phyloP scores from a whole-genome alignment of 2,797 vertebrate species.

The Lophius americanus region DNA sequence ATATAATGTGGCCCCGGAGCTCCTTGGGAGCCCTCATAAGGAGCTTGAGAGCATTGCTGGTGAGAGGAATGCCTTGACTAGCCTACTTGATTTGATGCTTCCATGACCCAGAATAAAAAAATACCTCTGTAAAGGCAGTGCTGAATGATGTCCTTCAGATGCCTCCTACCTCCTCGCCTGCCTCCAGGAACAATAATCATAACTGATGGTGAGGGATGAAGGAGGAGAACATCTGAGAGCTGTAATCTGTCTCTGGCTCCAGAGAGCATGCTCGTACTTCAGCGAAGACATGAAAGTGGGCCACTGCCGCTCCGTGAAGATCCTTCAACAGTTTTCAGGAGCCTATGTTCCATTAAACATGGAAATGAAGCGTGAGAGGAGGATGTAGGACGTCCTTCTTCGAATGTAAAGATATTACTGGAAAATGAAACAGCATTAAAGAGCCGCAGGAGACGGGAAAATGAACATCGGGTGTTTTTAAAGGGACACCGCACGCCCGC shows the following conservation, averaged over 20 bases:
- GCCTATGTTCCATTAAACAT: slow-evolving; percentile 32
- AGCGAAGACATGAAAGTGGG: slow-evolving; percentile 40
- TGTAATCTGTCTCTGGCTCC: slow-evolving; percentile 37
- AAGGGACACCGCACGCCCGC: background rate
- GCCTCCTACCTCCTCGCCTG: too few species aligned
- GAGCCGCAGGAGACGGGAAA: slow-evolving; percentile 12
- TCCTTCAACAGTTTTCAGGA: slow-evolving; percentile 22
- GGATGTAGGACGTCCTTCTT: slow-evolving; percentile 21
- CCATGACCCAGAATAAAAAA: background rate
- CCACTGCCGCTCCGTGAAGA: slow-evolving; percentile 6
- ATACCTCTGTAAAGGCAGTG: slow-evolving; percentile 21
- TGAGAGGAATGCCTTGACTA: too few species aligned
- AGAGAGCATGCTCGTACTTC: slow-evolving; percentile 29
- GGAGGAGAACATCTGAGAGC: slow-evolving; percentile 17
- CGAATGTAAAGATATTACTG: slow-evolving; percentile 34
- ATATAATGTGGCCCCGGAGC: too few species aligned
- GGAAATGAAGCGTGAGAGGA: slow-evolving; percentile 24
- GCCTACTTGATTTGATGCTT: too few species aligned
- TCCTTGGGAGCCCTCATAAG: too few species aligned
- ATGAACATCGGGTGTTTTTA: slow-evolving; percentile 2
- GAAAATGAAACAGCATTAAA: slow-evolving; percentile 26
- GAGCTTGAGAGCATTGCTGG: too few species aligned
- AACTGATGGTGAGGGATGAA: slow-evolving; percentile 37
- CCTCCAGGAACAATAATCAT: slow-evolving; percentile 6
- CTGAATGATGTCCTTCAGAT: too few species aligned